Conservation (phyloP, 2,888 invertebrate species). For the Ornithoptera alexandrae region DNA sequence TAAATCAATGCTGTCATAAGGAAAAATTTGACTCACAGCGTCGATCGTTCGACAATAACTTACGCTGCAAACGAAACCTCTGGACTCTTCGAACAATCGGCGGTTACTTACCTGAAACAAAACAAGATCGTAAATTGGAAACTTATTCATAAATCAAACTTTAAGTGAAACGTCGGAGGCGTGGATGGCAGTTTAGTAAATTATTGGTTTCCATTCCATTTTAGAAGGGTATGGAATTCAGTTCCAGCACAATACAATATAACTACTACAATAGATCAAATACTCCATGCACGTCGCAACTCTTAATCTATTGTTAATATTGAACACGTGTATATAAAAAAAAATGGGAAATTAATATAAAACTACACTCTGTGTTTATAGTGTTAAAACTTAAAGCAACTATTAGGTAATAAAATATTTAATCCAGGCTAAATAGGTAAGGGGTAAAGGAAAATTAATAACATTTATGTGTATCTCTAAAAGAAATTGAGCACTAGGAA, state of each 20-base stretch:
- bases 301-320: slow-evolving; percentile 36
- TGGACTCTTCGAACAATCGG: slow-evolving; percentile 9
- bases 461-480: not conserved
- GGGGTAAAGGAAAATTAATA: not conserved
- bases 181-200: slow-evolving; percentile 25
- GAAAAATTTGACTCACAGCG: not conserved
- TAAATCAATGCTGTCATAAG: not conserved
- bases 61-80: not conserved
- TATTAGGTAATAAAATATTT: not conserved
- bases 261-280: slow-evolving; percentile 36
- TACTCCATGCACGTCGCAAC: slow-evolving; percentile 34
- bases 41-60: not conserved
- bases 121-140: slow-evolving; percentile 41
- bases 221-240: slow-evolving; percentile 13
- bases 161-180: slow-evolving; percentile 33
- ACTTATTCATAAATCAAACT: slow-evolving; percentile 27
- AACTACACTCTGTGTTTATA: not conserved
- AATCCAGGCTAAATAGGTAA: not conserved
- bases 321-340: slow-evolving; percentile 34
- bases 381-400: not conserved
- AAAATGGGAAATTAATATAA: slow-evolving; percentile 30
- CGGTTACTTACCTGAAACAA: slow-evolving; percentile 70
- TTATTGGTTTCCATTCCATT: slow-evolving; percentile 17
- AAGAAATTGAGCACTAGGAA: too few species aligned
- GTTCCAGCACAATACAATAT: slow-evolving; percentile 27